These are phyloP conservation scores for Melanotaenia duboulayi DNA, from an alignment of 2,113 vertebrate genomes.

Conservation along the genomic window DNA sequence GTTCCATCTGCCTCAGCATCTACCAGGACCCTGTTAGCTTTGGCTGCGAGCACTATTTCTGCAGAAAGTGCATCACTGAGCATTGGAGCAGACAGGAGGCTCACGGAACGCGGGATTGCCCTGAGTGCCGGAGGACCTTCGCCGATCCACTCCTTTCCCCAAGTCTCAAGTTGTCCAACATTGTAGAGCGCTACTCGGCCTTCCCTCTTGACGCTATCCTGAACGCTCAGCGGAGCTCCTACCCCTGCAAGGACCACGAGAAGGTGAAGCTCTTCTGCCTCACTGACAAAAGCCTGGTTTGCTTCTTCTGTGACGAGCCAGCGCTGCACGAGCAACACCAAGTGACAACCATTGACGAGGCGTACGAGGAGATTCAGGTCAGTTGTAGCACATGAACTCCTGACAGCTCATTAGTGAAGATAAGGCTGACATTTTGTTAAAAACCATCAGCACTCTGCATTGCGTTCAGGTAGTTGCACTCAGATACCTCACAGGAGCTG, in stretches of 20 bases:
- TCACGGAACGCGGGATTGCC: slow-evolving; percentile 91
- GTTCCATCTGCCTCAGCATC: slow-evolving; percentile 98
- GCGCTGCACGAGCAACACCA: slow-evolving; percentile 96
- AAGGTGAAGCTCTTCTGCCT: slow-evolving; percentile 99
- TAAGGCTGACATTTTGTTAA: slow-evolving; percentile 43
- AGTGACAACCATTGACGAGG: slow-evolving; percentile 95
- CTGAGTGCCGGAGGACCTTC: slow-evolving; percentile 95
- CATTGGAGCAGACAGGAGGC: slow-evolving; percentile 96
- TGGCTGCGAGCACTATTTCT: slow-evolving; percentile 98
- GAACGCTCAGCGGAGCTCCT: slow-evolving; percentile 89
- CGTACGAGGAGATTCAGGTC: slow-evolving; percentile 97
- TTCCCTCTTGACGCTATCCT: slow-evolving; percentile 96
- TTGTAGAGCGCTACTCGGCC: slow-evolving; percentile 96
- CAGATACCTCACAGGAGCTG: slow-evolving; percentile 34
- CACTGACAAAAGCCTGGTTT: slow-evolving; percentile 92
- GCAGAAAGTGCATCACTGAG: slow-evolving; percentile 96
- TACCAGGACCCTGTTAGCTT: slow-evolving; percentile 98
- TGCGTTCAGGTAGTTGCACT: slow-evolving; percentile 32
- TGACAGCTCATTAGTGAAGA: slow-evolving; percentile 50
- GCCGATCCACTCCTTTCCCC: slow-evolving; percentile 91
- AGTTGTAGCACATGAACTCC: slow-evolving; percentile 26
- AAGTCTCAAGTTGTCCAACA: slow-evolving; percentile 98
- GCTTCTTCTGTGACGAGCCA: slow-evolving; percentile 97
- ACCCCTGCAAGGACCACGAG: slow-evolving; percentile 97
- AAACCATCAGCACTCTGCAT: slow-evolving; percentile 31